Conservation (phyloP, 1,140 invertebrate genomes). For the Trypoxylus dichotomus region DNA sequence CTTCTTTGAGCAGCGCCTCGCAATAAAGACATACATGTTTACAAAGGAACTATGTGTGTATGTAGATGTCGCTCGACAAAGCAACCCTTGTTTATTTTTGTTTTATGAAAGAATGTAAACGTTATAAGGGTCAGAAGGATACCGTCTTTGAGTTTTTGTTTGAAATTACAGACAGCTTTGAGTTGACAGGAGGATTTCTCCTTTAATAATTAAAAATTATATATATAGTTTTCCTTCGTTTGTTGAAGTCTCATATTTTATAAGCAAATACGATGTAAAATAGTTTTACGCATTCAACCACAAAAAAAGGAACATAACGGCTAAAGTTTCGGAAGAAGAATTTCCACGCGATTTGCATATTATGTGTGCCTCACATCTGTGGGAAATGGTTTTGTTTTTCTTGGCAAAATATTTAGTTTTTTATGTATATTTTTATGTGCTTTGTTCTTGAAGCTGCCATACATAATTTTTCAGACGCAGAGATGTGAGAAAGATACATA, state of each 20-base stretch:
- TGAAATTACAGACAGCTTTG: too few species aligned
- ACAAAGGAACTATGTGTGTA: too few species aligned
- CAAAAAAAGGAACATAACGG: not conserved
- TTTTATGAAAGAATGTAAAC: too few species aligned
- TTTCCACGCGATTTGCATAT: not conserved
- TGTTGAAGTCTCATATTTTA: not conserved
- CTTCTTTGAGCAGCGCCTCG: too few species aligned
- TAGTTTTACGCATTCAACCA: not conserved
- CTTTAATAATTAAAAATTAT: too few species aligned
- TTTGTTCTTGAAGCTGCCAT: not conserved
- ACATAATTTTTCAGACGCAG: not conserved
- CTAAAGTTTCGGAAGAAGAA: not conserved
- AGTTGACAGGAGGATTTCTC: too few species aligned
- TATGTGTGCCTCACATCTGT: not conserved
- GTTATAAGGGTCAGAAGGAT: too few species aligned
- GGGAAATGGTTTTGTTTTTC: conserved; percentile 1
- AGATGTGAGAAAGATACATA: not conserved
- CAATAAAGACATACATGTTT: too few species aligned
- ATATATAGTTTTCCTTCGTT: too few species aligned
- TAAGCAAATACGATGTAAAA: not conserved
- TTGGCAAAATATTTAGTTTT: not conserved
- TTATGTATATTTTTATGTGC: not conserved
- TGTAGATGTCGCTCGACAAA: too few species aligned
- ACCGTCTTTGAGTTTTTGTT: too few species aligned
- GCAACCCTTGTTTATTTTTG: too few species aligned